Percentiles rank a stretch among this genome's conserved stretches.
These are phyloP conservation scores for Bergia sp. DNA, from an alignment of 92 coral and sea anemone genomes.

Conservation along the genomic window DNA sequence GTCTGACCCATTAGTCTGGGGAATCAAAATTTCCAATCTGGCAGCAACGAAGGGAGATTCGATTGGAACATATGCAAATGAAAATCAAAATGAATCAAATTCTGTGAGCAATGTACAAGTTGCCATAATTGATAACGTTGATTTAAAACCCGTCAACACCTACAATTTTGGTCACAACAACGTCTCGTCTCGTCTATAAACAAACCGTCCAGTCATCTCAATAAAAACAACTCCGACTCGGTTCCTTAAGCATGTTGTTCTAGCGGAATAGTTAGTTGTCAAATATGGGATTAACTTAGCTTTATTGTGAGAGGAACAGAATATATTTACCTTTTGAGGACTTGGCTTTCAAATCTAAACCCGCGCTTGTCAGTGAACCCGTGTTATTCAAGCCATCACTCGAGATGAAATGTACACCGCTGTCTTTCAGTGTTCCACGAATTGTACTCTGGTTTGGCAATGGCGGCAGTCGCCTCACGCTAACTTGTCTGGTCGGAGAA, in stretches of 20 bases:
- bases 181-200: neutral
- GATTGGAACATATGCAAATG: neutral
- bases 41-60: neutral
- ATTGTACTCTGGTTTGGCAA: constrained; percentile 81
- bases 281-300: neutral
- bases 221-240: neutral
- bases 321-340: constrained; percentile 34
- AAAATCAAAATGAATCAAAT: neutral
- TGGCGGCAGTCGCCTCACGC: constrained; percentile 93
- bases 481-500: constrained; percentile 97
- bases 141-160: neutral
- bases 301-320: neutral
- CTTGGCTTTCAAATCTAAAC: constrained; percentile 34
- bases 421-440: constrained; percentile 68
- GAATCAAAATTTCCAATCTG: neutral
- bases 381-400: constrained; percentile 20
- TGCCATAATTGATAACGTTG: constrained; percentile 20
- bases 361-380: constrained; percentile 19
- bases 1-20: neutral
- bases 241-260: neutral
- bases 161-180: constrained; percentile 14
- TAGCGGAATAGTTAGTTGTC: neutral
- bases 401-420: constrained; percentile 31
- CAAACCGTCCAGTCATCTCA: neutral
- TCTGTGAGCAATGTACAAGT: neutral